phyloP scores from a whole-genome alignment of 92 coral and sea anemone genomes.

The Hydrozoanthus gracilis region DNA sequence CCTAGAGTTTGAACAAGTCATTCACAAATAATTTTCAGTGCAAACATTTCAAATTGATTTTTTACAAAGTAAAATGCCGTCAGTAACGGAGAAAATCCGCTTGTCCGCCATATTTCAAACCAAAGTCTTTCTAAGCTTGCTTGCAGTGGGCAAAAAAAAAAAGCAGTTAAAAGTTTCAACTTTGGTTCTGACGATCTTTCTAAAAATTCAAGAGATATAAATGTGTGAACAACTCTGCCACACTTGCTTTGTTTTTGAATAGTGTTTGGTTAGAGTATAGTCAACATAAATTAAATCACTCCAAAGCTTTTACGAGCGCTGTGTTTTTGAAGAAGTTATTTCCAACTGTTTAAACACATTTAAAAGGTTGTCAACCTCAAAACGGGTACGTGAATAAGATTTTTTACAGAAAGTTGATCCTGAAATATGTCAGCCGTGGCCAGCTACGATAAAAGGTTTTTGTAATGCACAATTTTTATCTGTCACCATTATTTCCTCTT shows the following conservation, averaged over 20 bases:
- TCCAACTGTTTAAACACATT: constrained; percentile 37
- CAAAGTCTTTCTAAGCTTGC: background rate
- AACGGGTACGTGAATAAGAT: background rate
- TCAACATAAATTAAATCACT: constrained; percentile 52
- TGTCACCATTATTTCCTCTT: background rate
- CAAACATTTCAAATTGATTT: background rate
- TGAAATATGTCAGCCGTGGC: constrained; percentile 5
- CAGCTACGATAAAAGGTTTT: background rate
- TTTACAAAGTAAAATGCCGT: background rate
- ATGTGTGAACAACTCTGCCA: constrained; percentile 24
- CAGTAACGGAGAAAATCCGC: background rate
- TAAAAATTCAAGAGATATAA: constrained; percentile 3
- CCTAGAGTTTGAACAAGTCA: background rate
- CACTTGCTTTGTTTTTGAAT: constrained; percentile 16
- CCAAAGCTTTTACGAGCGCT: constrained; percentile 32
- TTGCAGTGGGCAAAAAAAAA: background rate
- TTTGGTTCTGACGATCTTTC: background rate
- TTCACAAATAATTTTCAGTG: background rate
- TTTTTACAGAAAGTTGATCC: background rate
- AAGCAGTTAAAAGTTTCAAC: background rate
- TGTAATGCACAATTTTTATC: constrained; percentile 7
- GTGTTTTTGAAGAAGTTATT: constrained; percentile 20
- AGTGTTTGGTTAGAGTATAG: constrained; percentile 13
- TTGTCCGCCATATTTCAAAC: too few relatives aligned
- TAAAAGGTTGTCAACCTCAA: constrained; percentile 28